These are phyloP conservation scores for Caradrina kadenii DNA, from an alignment of 2,888 invertebrate genomes.

Conservation along the genomic window DNA sequence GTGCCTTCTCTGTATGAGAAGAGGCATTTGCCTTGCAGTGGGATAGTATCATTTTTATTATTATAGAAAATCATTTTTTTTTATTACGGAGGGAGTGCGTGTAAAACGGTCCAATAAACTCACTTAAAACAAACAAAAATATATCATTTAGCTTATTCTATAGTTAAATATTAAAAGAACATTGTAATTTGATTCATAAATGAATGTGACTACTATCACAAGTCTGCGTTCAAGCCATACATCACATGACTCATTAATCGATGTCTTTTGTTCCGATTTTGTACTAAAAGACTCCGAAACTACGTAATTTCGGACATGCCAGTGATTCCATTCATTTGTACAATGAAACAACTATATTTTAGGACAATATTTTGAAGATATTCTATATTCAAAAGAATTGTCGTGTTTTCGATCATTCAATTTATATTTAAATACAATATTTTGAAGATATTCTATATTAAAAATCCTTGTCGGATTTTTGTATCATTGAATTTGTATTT, in stretches of 20 bases:
- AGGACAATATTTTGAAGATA: conserved; percentile 22
- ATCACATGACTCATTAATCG: conserved; percentile 39
- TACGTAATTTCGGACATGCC: conserved; percentile 37
- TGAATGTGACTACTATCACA: conserved; percentile 61
- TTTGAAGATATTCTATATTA: no score
- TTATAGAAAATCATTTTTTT: not conserved
- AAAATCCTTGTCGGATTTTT: not conserved
- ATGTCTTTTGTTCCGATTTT: conserved; percentile 64
- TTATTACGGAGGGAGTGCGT: conserved; percentile 20
- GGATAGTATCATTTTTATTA: no score
- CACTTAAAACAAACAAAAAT: conserved; percentile 61
- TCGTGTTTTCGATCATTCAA: no score
- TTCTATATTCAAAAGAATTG: not conserved
- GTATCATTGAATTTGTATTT: no score
- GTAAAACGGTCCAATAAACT: conserved; percentile 52
- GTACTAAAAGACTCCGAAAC: conserved; percentile 64
- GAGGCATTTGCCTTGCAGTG: no score
- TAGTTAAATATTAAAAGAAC: conserved; percentile 56
- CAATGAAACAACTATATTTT: conserved; percentile 16
- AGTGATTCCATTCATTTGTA: conserved; percentile 45
- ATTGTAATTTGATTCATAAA: conserved; percentile 44
- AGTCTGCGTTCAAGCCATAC: conserved; percentile 32
- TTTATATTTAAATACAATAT: no score
- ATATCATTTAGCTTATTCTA: conserved; percentile 59
- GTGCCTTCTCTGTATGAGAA: no score